A percentile compares a stretch with the other conserved stretches of the same genome.
These are phyloP conservation scores for Scelioninae gen. 1 DNA, from an alignment of 2,888 invertebrate species.

Conservation along the genomic window DNA sequence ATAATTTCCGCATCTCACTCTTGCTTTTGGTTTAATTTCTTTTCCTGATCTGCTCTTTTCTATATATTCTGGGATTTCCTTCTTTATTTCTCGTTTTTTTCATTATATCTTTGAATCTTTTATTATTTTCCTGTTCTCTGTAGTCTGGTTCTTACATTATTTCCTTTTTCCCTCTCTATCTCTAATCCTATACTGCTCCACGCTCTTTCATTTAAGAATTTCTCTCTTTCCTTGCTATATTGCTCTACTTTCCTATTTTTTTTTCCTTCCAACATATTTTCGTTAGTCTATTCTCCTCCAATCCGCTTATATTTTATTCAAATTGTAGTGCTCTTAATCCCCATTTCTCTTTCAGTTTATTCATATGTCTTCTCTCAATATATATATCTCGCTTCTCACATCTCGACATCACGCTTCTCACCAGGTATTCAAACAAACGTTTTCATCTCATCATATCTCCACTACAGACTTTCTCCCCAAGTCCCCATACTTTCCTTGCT, in stretches of 20 bases:
- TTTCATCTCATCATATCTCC: no score
- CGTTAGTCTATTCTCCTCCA: slow-evolving; percentile 14
- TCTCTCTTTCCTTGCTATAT: slow-evolving; percentile 27
- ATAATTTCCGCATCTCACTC: background rate
- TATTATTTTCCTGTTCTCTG: background rate
- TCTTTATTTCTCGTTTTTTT: no score
- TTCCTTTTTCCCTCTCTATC: background rate
- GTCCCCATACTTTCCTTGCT: no score
- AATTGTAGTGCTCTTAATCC: slow-evolving; percentile 13
- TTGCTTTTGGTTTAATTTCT: background rate
- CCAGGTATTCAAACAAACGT: no score
- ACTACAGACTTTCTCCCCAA: no score
- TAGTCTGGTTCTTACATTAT: background rate
- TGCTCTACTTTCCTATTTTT: background rate
- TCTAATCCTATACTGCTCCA: background rate
- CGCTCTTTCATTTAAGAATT: slow-evolving; percentile 2
- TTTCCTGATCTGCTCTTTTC: background rate
- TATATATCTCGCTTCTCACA: no score
- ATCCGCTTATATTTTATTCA: slow-evolving; percentile 24
- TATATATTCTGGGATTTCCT: background rate
- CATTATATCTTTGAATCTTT: slow-evolving; percentile 2
- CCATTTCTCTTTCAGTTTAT: slow-evolving; percentile 25
- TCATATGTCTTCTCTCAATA: no score
- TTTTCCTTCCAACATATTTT: slow-evolving; percentile 36
- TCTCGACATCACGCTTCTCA: no score